Percentiles rank a stretch among this genome's conserved stretches.
phyloP scores from a whole-genome alignment of 2,888 invertebrate genomes.

The Acrobasis repandana region DNA sequence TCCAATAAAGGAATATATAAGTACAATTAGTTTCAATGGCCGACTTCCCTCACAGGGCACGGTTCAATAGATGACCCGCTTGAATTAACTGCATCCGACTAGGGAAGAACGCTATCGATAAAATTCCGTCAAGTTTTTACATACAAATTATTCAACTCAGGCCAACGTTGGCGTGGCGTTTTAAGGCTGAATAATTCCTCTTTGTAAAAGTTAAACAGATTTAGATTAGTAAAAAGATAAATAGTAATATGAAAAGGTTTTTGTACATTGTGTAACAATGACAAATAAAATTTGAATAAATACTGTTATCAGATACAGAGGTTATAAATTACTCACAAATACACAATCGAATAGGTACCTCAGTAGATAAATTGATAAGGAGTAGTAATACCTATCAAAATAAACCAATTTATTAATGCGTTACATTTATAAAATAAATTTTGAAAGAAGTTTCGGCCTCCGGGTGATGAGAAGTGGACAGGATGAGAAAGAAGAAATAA shows the following conservation, averaged over 20 bases:
- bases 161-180: no score
- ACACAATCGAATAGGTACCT: not conserved
- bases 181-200: no score
- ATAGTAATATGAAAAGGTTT: not conserved
- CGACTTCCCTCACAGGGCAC: conserved; percentile 26
- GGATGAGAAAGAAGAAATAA: no score
- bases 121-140: not conserved
- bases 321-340: not conserved
- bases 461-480: no score
- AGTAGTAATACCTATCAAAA: not conserved
- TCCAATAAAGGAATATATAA: conserved; percentile 14
- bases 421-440: no score
- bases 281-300: not conserved
- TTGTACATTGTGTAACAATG: not conserved
- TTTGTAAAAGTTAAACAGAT: no score
- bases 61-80: conserved; percentile 51
- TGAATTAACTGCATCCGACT: conserved; percentile 61
- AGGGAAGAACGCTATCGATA: conserved; percentile 35
- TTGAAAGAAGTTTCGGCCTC: no score
- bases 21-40: conserved; percentile 16
- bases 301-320: not conserved
- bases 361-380: not conserved
- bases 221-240: no score
- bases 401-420: not conserved
- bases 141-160: no score